Conservation (phyloP, 2,113 vertebrate species). For the Nymphicus hollandicus region DNA sequence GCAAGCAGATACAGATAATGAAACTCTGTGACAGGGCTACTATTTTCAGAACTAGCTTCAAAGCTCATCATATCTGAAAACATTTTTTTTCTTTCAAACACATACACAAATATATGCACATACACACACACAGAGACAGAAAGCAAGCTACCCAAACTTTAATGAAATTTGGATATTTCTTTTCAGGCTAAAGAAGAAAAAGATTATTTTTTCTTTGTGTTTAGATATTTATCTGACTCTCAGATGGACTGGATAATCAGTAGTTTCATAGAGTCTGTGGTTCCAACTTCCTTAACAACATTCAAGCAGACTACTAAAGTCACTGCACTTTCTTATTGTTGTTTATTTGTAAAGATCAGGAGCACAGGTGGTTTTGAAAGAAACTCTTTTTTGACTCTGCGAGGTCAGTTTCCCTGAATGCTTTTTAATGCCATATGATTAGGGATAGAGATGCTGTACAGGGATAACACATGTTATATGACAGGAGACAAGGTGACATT, state of each 20-base stretch:
- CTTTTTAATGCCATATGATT: neutral
- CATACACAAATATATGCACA: neutral
- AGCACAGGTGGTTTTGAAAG: neutral
- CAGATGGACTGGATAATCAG: neutral
- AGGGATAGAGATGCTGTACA: neutral
- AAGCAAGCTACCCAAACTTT: neutral
- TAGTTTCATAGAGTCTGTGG: neutral
- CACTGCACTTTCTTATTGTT: neutral
- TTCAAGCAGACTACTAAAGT: neutral
- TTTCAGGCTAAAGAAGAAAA: neutral
- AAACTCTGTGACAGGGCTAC: neutral
- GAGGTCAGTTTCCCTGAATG: neutral
- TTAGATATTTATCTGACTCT: neutral
- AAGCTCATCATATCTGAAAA: neutral
- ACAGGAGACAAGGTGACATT: neutral
- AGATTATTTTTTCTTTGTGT: neutral
- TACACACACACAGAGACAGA: neutral
- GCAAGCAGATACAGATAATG: neutral
- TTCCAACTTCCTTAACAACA: neutral
- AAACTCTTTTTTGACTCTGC: neutral
- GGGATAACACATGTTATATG: neutral
- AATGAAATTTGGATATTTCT: neutral
- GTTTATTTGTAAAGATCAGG: neutral
- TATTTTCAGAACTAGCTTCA: slow-evolving; percentile 4
- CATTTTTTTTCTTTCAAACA: neutral